These are phyloP conservation scores for Pungitius pungitius DNA, from an alignment of 2,113 vertebrate genomes.

Conservation along the genomic window DNA sequence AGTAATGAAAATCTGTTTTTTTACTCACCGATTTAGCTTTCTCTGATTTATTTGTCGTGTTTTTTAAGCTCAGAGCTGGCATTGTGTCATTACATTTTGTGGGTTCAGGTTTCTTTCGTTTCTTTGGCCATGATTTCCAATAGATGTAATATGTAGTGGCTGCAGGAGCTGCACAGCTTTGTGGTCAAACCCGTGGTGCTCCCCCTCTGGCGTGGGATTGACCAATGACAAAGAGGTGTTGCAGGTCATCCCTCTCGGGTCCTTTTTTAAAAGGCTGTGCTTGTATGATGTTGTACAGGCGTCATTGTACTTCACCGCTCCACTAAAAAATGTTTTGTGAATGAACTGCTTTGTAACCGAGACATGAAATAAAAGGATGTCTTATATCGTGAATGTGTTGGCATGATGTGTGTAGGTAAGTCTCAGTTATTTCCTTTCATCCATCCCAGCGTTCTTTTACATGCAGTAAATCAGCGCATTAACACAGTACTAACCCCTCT, in stretches of 20 bases:
- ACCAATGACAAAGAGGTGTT: slow-evolving; percentile 74
- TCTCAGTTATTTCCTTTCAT: background rate
- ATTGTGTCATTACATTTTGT: slow-evolving; percentile 60
- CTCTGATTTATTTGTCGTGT: slow-evolving; percentile 15
- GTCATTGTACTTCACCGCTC: slow-evolving; percentile 19
- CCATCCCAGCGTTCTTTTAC: background rate
- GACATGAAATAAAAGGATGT: slow-evolving; percentile 13
- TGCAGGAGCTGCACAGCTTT: slow-evolving; percentile 40
- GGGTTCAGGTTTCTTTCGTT: slow-evolving; percentile 21
- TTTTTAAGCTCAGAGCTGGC: slow-evolving; percentile 51
- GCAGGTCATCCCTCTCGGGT: slow-evolving; percentile 82
- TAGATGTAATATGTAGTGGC: slow-evolving; percentile 17
- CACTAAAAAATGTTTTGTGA: slow-evolving; percentile 52
- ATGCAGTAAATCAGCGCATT: background rate
- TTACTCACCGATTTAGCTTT: slow-evolving; percentile 16
- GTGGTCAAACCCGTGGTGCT: slow-evolving; percentile 51
- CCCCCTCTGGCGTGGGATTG: slow-evolving; percentile 46
- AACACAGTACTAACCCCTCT: background rate
- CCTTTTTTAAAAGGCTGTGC: slow-evolving; percentile 53
- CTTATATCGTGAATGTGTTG: slow-evolving; percentile 9
- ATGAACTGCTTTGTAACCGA: slow-evolving; percentile 31
- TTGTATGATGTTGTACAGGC: slow-evolving; percentile 52
- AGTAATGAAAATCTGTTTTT: slow-evolving; percentile 32
- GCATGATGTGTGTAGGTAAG: background rate
- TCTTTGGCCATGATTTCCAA: slow-evolving; percentile 9